These are phyloP conservation scores for Chrysolina oricalcia DNA, from an alignment of 2,888 invertebrate species.

Conservation along the genomic window DNA sequence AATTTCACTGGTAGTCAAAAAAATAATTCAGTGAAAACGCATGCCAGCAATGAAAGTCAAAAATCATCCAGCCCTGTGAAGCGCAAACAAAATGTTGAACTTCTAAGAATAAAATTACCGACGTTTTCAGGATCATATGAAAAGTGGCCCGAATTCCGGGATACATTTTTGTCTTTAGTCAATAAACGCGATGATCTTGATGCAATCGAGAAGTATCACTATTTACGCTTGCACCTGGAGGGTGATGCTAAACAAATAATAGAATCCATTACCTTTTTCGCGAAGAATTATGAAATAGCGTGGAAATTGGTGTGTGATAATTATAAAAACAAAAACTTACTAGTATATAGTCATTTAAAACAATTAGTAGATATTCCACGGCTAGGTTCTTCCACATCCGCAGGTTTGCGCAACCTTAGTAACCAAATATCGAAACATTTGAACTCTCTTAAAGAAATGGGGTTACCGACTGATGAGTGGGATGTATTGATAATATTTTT, in stretches of 20 bases:
- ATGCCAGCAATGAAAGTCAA: background rate
- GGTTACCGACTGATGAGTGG: conserved; percentile 13
- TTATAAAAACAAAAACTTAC: background rate
- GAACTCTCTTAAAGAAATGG: conserved; percentile 19
- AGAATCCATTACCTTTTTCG: background rate
- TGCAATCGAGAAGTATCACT: background rate
- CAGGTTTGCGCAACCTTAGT: conserved; percentile 6
- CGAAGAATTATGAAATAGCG: background rate
- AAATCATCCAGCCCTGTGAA: background rate
- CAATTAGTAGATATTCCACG: conserved; percentile 8
- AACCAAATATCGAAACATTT: conserved; percentile 30
- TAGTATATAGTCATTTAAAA: background rate
- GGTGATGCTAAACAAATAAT: conserved; percentile 4
- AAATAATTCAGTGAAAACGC: too few species aligned
- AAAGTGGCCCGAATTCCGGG: conserved; percentile 4
- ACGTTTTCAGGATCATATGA: background rate
- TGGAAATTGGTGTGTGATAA: background rate
- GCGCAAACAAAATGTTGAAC: background rate
- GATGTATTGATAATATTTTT: conserved; percentile 25
- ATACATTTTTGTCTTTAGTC: background rate
- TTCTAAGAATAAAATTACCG: conserved; percentile 3
- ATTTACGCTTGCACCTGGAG: background rate
- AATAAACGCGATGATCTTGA: conserved; percentile 4
- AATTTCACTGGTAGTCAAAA: background rate
- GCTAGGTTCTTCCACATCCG: background rate